Conservation (phyloP, 2,113 vertebrate species). For the Lasiurus cinereus region DNA sequence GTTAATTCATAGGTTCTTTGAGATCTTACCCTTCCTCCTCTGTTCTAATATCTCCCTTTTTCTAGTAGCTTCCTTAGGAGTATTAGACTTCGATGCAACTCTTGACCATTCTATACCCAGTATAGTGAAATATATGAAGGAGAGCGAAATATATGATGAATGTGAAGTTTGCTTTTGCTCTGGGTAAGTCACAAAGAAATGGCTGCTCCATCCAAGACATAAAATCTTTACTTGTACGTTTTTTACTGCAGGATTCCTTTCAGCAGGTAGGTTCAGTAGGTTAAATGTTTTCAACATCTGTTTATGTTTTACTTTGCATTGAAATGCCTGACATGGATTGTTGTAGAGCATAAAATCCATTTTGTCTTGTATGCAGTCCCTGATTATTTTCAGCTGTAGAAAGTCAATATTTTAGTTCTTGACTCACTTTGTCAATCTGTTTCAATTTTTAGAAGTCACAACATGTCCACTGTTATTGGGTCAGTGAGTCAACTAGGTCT, state of each 20-base stretch:
- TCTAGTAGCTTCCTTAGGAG: neutral
- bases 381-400: slow-evolving; percentile 78
- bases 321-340: slow-evolving; percentile 72
- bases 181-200: slow-evolving; percentile 54
- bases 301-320: slow-evolving; percentile 76
- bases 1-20: slow-evolving; percentile 2
- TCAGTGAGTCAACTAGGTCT: slow-evolving; percentile 57
- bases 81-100: neutral
- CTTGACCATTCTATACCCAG: neutral
- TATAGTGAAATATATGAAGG: neutral
- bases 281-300: slow-evolving; percentile 79
- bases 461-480: slow-evolving; percentile 22
- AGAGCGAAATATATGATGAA: neutral
- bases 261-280: slow-evolving; percentile 74
- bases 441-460: slow-evolving; percentile 72
- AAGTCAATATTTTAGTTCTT: slow-evolving; percentile 45
- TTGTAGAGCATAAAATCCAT: slow-evolving; percentile 61
- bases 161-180: slow-evolving; percentile 42
- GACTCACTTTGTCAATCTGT: slow-evolving; percentile 57
- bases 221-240: neutral
- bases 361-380: slow-evolving; percentile 55
- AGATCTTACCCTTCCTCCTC: neutral
- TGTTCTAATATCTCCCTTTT: neutral
- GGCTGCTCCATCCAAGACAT: slow-evolving; percentile 19
- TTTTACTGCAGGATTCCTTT: slow-evolving; percentile 31